phyloP scores from a whole-genome alignment of 2,113 vertebrate species.

The Macroglossus sobrinus region DNA sequence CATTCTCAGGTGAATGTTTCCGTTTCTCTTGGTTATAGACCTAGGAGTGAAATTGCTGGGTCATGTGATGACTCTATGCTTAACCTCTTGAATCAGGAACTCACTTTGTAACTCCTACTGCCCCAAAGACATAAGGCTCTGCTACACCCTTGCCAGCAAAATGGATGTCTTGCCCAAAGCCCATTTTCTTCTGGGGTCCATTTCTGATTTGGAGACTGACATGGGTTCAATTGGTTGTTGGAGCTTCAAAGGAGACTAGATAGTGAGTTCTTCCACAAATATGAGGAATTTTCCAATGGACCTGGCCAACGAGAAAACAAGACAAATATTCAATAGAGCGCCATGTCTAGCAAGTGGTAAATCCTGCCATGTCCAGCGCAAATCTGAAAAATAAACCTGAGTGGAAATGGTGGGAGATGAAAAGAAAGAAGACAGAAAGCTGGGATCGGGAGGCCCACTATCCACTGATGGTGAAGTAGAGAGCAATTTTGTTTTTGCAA shows the following conservation, averaged over 20 bases:
- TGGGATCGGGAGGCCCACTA: too few species aligned
- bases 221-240: not conserved
- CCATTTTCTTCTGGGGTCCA: not conserved
- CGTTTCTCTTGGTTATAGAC: not conserved
- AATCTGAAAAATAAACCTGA: too few species aligned
- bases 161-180: not conserved
- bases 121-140: not conserved
- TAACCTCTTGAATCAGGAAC: not conserved
- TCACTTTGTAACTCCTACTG: not conserved
- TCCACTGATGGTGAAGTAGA: too few species aligned
- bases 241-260: not conserved
- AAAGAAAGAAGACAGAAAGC: too few species aligned
- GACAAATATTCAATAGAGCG: not conserved
- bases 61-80: not conserved
- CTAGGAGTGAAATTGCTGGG: not conserved
- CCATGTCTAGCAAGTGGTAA: too few species aligned
- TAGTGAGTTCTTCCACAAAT: not conserved
- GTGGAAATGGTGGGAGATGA: too few species aligned
- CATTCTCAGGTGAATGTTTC: not conserved
- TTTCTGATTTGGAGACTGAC: not conserved
- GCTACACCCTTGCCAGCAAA: not conserved
- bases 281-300: not conserved
- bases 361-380: too few species aligned
- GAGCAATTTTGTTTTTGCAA: too few species aligned
- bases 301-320: not conserved